These are phyloP conservation scores for Drosophila nannoptera DNA, from an alignment of 1,140 invertebrate genomes.

Conservation along the genomic window DNA sequence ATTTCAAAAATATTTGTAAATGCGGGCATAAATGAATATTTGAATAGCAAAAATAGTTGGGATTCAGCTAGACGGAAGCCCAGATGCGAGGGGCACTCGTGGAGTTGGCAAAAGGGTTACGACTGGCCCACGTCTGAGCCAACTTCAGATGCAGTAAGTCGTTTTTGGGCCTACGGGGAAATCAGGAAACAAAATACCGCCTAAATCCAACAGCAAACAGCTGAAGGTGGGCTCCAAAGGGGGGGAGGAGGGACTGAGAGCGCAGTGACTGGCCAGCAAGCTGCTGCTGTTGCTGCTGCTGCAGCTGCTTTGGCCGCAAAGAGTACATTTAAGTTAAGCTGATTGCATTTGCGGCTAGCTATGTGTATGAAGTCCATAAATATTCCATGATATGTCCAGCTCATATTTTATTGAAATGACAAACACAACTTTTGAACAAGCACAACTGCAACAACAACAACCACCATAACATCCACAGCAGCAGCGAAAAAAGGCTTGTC, in stretches of 20 bases:
- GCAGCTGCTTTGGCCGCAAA: background rate
- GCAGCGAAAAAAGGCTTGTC: constrained; percentile 29
- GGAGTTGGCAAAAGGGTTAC: background rate
- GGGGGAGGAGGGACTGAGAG: background rate
- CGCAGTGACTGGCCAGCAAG: background rate
- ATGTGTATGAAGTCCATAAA: constrained; percentile 31
- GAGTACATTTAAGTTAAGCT: constrained; percentile 35
- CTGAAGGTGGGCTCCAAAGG: background rate
- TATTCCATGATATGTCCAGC: constrained; percentile 30
- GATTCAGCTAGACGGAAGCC: background rate
- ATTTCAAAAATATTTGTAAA: constrained; percentile 16
- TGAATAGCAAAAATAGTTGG: constrained; percentile 7
- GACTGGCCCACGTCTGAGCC: background rate
- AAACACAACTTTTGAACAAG: constrained; percentile 22
- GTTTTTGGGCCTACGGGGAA: constrained; percentile 39
- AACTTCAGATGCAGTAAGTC: constrained; percentile 16
- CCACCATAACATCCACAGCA: too few relatives aligned
- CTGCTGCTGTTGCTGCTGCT: background rate
- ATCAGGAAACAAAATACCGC: constrained; percentile 36
- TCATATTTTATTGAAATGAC: constrained; percentile 26
- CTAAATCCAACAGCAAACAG: background rate
- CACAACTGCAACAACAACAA: constrained; percentile 8
- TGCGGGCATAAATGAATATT: constrained; percentile 26
- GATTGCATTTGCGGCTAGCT: constrained; percentile 38
- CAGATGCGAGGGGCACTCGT: background rate